Base-by-base conservation (phyloP, 2,113 vertebrate species). In the Lagenorhynchus albirostris region DNA sequence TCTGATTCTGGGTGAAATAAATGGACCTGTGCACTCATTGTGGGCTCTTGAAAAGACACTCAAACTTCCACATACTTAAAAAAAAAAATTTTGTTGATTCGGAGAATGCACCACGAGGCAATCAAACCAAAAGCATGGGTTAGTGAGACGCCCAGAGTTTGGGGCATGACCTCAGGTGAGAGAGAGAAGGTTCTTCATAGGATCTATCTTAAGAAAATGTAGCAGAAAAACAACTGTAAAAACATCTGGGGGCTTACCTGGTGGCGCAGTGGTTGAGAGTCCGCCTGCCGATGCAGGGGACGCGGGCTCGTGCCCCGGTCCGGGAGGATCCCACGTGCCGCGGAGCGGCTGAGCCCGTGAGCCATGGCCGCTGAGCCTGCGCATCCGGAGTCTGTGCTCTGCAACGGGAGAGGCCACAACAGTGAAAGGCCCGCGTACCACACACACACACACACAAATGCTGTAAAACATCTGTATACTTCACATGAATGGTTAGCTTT, bases 101-200 rank as follows among this genome's bases (percentile, higher is more conserved):
- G 2, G 5, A 53, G 36, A n/a, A 6, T 13, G 7, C 6, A 58
- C 26, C 8, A 33, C 1, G 9, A 31, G 63, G 36, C 6, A 3
- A 21, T 44, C 10, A 21, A 11, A 41, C 41, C 18, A 17, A 5
- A 79, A 63, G 44, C 8, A 0, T 1, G 7, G 4, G 41, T 63
- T 62, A 10, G 12, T 0, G 21, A 65, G 44, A 33, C 8, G 15
- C 14, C 44, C n/a, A 62, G 80, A 73, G 38, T 38, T 25, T 3
- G 17, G 9, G 31, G 20, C 8, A 21, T 11, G 25, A 9, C 70
- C 68, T 73, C 17, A 1, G 47, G 5, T 25, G 14, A 44, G 8
- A 50, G 55, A 36, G 38, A n/a, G 11, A 47, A 62, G 31, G 9
- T 1, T 53, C 55, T 79, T 94, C 33, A 14, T 10, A 10, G 8